Evolutionary conservation across 2,888 invertebrate genomes (phyloP), one percentile per base, ranked within the genome.

Genomic region (Nesidiocoris tenuis): DNA sequence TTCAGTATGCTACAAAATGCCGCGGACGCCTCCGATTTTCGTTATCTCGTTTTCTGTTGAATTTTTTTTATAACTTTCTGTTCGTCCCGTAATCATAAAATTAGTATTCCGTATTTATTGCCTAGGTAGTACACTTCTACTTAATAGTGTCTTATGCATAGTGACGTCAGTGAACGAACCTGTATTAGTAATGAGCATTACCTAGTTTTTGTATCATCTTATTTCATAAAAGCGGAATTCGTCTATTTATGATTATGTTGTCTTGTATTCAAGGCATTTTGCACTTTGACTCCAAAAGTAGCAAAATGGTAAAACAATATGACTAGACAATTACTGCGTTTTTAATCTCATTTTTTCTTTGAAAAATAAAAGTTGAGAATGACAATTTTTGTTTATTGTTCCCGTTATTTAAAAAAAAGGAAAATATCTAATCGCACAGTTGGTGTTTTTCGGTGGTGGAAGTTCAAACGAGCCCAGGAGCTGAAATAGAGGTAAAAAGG

Each of bases 1-100:
- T 61, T 70, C 57, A 61, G 72, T 72, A 39, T 72, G 72, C 72
- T 72, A 72, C 72, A 72, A 72, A 61, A 39, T 72, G 72, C 61
- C 63, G 19, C 25, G 22, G 21, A 72, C 57, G 39, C 61, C 22
- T 22, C n/a, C 39, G 39, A n/a, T n/a, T n/a, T n/a, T 25, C 63
- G 61, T 5, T 18, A 9, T 57, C 23, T 67, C 55, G 12, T 19
- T 19, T 63, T 70, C 18, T 67, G 54, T 55, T 17, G 12, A 17
- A 21, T 63, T 70, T 54, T 18, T 54, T 61, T 63, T 61, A 63
- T 39, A 54, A 72, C 39, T 54, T 39, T 57, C 61, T 61, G 25
- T 39, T 39, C 12, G 12, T 39, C 5, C n/a, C n/a, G 59, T 70
- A 70, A 59, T 59, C 61, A 70, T 59, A 59, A 59, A 22, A 65